Evolutionary conservation across 2,797 vertebrate species (phyloP).

Genomic region (Cephalopachus bancanus): DNA sequence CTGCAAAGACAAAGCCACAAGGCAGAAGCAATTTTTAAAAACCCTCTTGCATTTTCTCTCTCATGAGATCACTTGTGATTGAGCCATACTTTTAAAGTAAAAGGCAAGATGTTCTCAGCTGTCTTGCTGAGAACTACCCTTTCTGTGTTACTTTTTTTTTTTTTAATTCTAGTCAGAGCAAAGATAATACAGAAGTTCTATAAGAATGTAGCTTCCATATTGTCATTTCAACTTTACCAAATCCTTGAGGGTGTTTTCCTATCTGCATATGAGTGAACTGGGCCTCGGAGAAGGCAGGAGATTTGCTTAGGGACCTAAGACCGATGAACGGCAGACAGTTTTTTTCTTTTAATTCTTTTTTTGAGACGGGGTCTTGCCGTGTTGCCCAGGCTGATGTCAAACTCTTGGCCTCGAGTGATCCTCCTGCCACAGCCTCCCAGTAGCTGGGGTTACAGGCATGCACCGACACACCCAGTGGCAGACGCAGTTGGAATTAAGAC

Average conservation of each 20-base stretch:
- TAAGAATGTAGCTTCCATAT: background rate
- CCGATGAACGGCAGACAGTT: background rate
- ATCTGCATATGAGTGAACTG: background rate
- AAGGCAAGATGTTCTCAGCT: background rate
- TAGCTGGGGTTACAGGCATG: too few species aligned
- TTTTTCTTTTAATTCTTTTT: too few species aligned
- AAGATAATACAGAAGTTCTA: background rate
- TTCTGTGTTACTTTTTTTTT: background rate
- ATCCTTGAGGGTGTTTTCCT: background rate
- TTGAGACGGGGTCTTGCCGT: too few species aligned
- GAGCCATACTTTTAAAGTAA: slow-evolving; percentile 7
- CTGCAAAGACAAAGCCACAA: background rate
- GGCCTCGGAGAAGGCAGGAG: background rate
- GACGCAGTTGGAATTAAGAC: background rate
- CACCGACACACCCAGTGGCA: too few species aligned
- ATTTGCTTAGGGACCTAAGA: background rate
- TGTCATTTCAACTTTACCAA: background rate
- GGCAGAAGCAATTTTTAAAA: background rate
- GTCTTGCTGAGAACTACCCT: background rate
- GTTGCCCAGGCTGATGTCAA: too few species aligned
- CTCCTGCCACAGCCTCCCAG: too few species aligned
- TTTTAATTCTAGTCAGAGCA: background rate
- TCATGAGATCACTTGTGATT: background rate
- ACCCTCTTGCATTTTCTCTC: background rate
- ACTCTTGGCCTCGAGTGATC: too few species aligned